These are phyloP conservation scores for Plestiodon gilberti DNA, from an alignment of 2,113 vertebrate genomes.

Conservation along the genomic window DNA sequence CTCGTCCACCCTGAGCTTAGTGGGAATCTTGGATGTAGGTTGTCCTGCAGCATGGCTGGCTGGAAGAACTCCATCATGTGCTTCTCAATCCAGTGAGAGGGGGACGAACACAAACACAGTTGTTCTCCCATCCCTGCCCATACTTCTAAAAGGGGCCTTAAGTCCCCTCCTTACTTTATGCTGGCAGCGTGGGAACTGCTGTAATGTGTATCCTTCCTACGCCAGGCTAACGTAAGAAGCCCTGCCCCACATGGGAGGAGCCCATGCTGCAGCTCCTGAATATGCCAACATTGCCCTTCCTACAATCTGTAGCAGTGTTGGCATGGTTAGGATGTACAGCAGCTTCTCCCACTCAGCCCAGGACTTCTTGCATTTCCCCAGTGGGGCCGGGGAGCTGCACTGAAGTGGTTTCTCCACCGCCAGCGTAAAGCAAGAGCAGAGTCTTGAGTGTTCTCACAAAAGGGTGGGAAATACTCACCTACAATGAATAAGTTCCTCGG, in stretches of 20 bases:
- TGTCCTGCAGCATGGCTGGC: too few species aligned
- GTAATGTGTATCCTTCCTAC: background rate
- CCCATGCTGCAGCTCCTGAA: background rate
- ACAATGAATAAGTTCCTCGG: too few species aligned
- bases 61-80: background rate
- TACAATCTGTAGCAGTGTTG: too few species aligned
- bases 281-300: background rate
- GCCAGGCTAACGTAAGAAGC: background rate
- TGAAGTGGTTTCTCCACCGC: too few species aligned
- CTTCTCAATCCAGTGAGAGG: background rate
- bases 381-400: background rate
- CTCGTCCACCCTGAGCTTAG: too few species aligned
- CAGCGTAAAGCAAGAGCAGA: too few species aligned
- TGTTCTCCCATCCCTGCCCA: background rate
- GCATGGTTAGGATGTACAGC: background rate
- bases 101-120: background rate
- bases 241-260: background rate
- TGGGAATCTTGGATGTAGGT: too few species aligned
- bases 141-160: background rate
- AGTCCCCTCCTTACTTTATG: background rate
- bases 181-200: background rate
- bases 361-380: too few species aligned
- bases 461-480: too few species aligned
- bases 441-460: too few species aligned
- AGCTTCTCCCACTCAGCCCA: background rate